These are phyloP conservation scores for Flexamia atlantica DNA, from an alignment of 2,888 invertebrate species.

Conservation along the genomic window DNA sequence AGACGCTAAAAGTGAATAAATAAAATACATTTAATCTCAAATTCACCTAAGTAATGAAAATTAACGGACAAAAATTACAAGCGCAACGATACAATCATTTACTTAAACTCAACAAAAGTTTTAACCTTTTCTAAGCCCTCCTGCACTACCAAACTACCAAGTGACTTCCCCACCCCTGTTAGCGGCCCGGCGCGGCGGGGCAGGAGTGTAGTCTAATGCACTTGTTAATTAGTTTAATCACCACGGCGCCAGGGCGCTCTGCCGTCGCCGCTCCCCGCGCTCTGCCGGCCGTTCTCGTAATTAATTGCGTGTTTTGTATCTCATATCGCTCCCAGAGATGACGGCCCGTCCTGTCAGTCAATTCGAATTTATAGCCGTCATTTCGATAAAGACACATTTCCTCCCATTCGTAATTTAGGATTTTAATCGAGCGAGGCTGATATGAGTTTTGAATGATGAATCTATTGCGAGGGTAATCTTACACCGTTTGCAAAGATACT, in stretches of 20 bases:
- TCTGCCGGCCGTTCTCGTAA: conserved; percentile 11
- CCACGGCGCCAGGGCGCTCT: conserved; percentile 49
- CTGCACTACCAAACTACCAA: not conserved
- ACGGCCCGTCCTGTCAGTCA: conserved; percentile 21
- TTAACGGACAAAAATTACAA: too few species aligned
- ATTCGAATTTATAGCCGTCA: conserved; percentile 26
- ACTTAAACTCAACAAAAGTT: too few species aligned
- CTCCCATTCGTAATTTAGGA: not conserved
- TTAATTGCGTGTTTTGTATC: conserved; percentile 49
- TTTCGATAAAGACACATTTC: conserved; percentile 42
- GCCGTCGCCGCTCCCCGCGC: not conserved
- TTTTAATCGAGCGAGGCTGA: not conserved
- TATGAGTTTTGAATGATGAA: too few species aligned
- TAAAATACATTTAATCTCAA: too few species aligned
- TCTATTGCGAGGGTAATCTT: too few species aligned
- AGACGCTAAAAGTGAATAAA: too few species aligned
- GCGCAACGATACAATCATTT: too few species aligned
- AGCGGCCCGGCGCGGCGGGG: not conserved
- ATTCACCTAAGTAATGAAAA: too few species aligned
- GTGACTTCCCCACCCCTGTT: not conserved
- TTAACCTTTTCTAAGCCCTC: too few species aligned
- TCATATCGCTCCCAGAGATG: conserved; percentile 19
- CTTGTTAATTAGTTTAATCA: conserved; percentile 53
- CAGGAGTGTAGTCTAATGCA: conserved; percentile 33
- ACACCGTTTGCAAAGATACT: too few species aligned